phyloP scores from a whole-genome alignment of 2,888 invertebrate species.

The Diaphora mendica region DNA sequence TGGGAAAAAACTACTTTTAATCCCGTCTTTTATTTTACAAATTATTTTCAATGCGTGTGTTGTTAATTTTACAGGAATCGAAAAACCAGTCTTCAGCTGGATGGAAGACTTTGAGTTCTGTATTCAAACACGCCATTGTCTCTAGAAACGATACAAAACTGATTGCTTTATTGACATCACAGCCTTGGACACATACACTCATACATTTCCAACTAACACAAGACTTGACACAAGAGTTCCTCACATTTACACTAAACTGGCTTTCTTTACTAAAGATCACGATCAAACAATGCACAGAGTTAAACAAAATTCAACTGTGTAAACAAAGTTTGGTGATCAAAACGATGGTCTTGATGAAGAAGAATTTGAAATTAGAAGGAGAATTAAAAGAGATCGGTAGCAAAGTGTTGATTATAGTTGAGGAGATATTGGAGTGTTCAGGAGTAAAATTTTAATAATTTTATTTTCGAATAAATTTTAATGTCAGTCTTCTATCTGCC shows the following conservation, averaged over 20 bases:
- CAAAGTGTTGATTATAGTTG: slow-evolving; percentile 60
- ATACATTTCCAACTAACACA: slow-evolving; percentile 79
- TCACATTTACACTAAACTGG: slow-evolving; percentile 74
- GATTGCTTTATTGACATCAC: slow-evolving; percentile 71
- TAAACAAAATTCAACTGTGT: slow-evolving; percentile 58
- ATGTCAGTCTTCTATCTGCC: not conserved
- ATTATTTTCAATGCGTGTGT: not conserved
- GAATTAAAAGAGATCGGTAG: slow-evolving; percentile 60
- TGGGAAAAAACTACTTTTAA: too few relatives aligned
- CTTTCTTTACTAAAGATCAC: slow-evolving; percentile 72
- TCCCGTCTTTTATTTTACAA: too few relatives aligned
- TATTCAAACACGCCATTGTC: slow-evolving; percentile 76
- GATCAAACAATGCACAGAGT: slow-evolving; percentile 62
- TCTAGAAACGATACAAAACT: slow-evolving; percentile 71
- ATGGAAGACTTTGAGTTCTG: slow-evolving; percentile 76
- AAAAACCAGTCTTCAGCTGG: slow-evolving; percentile 71
- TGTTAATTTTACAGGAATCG: slow-evolving; percentile 61
- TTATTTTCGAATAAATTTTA: not conserved
- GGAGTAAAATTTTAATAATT: slow-evolving; percentile 39
- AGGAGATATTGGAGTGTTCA: slow-evolving; percentile 66
- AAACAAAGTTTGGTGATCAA: slow-evolving; percentile 70
- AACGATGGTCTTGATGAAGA: slow-evolving; percentile 69
- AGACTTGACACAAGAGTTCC: slow-evolving; percentile 68
- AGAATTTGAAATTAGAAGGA: slow-evolving; percentile 57
- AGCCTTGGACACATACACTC: slow-evolving; percentile 78